Evolutionary conservation across 1,140 invertebrate species (phyloP).

Genomic region (Saccostrea cuccullata): DNA sequence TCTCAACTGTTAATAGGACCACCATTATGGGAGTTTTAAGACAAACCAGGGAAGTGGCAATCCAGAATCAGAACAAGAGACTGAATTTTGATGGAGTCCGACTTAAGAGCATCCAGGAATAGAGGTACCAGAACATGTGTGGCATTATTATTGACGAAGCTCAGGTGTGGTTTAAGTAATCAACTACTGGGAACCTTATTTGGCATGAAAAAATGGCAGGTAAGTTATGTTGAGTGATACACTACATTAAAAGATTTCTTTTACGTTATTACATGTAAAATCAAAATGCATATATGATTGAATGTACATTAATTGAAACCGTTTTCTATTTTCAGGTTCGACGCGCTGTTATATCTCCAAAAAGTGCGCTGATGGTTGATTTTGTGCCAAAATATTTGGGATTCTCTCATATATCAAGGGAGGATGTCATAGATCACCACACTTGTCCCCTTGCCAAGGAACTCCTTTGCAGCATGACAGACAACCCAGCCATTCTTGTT

Average conservation of each 20-base stretch:
- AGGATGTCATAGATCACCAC: neutral
- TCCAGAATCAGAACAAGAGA: neutral
- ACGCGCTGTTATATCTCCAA: too few species aligned
- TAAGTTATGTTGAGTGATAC: too few species aligned
- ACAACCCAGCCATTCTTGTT: neutral
- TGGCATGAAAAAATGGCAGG: too few species aligned
- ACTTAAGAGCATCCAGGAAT: neutral
- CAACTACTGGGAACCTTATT: too few species aligned
- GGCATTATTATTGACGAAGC: too few species aligned
- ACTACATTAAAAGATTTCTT: neutral
- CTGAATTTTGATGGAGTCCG: neutral
- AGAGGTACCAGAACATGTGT: neutral
- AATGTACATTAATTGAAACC: neutral
- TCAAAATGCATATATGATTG: too few species aligned
- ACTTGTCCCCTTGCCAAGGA: neutral
- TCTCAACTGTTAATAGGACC: neutral
- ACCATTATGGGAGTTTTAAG: neutral
- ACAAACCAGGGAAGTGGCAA: neutral
- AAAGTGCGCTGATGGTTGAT: too few species aligned
- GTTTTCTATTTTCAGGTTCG: too few species aligned
- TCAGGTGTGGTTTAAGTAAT: neutral
- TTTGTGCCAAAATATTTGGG: too few species aligned
- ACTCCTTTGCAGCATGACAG: neutral
- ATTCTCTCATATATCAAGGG: neutral
- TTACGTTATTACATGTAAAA: neutral